Conservation (phyloP, 2,797 vertebrate genomes). For the Rhinogobio ventralis region DNA sequence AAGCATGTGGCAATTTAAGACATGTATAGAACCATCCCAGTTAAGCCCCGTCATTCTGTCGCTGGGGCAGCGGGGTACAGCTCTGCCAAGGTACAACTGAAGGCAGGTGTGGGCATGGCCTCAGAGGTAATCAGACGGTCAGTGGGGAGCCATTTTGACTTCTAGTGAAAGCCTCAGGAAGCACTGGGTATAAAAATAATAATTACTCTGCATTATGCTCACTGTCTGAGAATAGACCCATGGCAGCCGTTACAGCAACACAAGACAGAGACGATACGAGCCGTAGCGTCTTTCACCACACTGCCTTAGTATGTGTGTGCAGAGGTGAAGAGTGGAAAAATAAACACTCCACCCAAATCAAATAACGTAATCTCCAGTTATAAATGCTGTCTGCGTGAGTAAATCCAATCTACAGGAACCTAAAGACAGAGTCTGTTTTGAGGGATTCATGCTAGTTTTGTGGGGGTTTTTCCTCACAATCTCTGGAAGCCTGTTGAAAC, state of each 20-base stretch:
- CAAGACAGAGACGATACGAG: neutral
- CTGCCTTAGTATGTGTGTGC: neutral
- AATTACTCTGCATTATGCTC: conserved; percentile 82
- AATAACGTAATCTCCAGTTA: conserved; percentile 42
- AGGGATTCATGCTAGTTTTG: conserved; percentile 24
- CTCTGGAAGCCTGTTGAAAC: conserved; percentile 50
- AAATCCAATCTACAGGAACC: conserved; percentile 30
- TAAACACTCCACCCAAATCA: conserved; percentile 43
- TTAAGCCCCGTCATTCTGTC: conserved; percentile 33
- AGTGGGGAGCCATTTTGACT: conserved; percentile 79
- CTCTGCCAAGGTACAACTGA: conserved; percentile 41
- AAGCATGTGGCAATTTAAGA: conserved; percentile 15
- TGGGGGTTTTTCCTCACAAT: conserved; percentile 6
- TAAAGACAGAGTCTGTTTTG: conserved; percentile 18
- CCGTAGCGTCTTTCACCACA: neutral
- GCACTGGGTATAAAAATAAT: conserved; percentile 83
- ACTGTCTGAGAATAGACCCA: conserved; percentile 81
- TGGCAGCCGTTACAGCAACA: conserved; percentile 71
- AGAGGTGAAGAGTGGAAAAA: conserved; percentile 31
- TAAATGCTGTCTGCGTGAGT: conserved; percentile 8
- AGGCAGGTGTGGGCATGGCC: conserved; percentile 76
- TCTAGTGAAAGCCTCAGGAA: conserved; percentile 72
- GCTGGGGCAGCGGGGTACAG: conserved; percentile 27
- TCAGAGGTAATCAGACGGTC: conserved; percentile 80
- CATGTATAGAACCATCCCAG: conserved; percentile 21